Conservation (phyloP, 2,888 invertebrate species). For the Metacarcinus magister region DNA sequence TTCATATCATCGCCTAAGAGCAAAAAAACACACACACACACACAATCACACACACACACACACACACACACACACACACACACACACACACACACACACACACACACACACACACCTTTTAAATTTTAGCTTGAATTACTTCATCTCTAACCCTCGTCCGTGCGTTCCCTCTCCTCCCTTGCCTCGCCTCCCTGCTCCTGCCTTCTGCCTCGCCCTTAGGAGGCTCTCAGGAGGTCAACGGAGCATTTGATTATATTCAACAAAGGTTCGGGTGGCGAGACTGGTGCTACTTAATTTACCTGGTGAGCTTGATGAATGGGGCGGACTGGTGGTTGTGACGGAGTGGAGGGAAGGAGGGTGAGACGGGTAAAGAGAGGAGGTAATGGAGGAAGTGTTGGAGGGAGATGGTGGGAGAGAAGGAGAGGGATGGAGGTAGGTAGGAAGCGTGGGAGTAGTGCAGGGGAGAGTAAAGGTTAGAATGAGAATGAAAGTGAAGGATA, state of each 20-base stretch:
- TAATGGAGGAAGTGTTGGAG: not conserved
- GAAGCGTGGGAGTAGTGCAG: not conserved
- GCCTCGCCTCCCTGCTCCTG: not conserved
- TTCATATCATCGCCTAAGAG: too few species aligned
- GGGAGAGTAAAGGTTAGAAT: not conserved
- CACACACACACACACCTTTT: not conserved
- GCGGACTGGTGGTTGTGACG: not conserved
- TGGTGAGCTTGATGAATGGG: conserved; percentile 2
- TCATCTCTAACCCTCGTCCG: not conserved
- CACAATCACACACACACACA: conserved; percentile 26
- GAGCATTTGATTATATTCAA: not conserved
- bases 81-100: conserved; percentile 26
- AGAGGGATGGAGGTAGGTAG: too few species aligned
- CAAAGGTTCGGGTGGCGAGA: not conserved
- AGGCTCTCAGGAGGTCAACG: not conserved
- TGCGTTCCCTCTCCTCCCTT: not conserved
- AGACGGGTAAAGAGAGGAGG: not conserved
- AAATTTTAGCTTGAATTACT: not conserved
- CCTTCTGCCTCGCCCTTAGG: not conserved
- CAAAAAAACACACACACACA: conserved; percentile 26
- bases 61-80: conserved; percentile 26
- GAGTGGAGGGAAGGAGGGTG: not conserved
- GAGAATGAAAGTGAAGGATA: not conserved
- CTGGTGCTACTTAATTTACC: not conserved
- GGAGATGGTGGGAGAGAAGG: not conserved